phyloP scores from a whole-genome alignment of 2,113 vertebrate genomes.

The Centropus unirufus region DNA sequence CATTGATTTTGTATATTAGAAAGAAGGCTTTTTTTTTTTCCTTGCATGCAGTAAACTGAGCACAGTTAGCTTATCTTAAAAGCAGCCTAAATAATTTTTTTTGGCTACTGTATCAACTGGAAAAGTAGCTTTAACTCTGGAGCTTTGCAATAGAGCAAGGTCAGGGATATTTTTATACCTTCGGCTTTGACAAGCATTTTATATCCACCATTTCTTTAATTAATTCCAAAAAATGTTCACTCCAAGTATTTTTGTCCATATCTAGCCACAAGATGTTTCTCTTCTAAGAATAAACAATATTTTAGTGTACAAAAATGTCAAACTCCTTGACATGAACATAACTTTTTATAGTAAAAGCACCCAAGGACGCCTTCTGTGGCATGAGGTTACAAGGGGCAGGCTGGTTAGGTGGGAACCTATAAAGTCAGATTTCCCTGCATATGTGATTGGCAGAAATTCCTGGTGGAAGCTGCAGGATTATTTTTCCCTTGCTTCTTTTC shows the following conservation, averaged over 20 bases:
- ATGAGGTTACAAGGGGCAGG: not conserved
- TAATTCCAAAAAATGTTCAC: conserved; percentile 66
- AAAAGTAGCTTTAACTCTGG: not conserved
- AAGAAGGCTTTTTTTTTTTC: not conserved
- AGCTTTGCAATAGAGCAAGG: conserved; percentile 48
- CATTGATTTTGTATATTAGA: not conserved
- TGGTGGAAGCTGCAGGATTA: not conserved
- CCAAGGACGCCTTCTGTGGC: conserved; percentile 18
- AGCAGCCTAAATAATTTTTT: conserved; percentile 9
- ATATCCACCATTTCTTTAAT: conserved; percentile 49
- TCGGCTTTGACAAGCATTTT: conserved; percentile 57
- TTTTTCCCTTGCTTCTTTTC: not conserved
- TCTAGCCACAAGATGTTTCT: conserved; percentile 69
- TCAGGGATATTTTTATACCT: conserved; percentile 64
- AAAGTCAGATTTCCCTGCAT: conserved; percentile 22
- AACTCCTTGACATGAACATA: conserved; percentile 46
- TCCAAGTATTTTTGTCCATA: conserved; percentile 75
- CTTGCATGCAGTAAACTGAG: not conserved
- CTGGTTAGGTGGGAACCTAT: conserved; percentile 19
- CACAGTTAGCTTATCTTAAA: conserved; percentile 2
- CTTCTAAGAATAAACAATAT: conserved; percentile 75
- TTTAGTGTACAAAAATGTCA: conserved; percentile 67
- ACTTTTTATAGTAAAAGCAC: conserved; percentile 80
- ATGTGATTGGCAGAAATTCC: not conserved
- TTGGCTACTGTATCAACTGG: not conserved